Base-by-base conservation (phyloP, 2,888 invertebrate species). In the Teinopalpus imperialis region DNA sequence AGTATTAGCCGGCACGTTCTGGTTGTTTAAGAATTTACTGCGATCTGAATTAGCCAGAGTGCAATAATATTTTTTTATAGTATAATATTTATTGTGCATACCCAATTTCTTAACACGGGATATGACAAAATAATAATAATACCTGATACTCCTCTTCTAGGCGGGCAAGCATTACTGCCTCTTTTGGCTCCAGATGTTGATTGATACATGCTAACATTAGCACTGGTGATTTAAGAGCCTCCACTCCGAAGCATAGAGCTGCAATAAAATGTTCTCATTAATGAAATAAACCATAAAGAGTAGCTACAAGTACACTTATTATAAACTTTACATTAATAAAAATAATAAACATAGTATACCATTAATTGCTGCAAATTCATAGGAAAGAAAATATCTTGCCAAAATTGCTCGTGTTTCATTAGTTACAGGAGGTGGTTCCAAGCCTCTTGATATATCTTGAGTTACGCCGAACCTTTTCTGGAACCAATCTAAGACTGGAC, bases 91-190 rank as follows among this genome's bases (percentile, higher is more conserved):
- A n/a, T n/a, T n/a, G n/a, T n/a, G n/a, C n/a, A n/a, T n/a, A n/a
- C n/a, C n/a, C n/a, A n/a, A n/a, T n/a, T n/a, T n/a, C n/a, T n/a
- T n/a, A n/a, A n/a, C n/a, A n/a, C n/a, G n/a, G n/a, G n/a, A n/a
- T n/a, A n/a, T n/a, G n/a, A n/a, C n/a, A n/a, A n/a, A n/a, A n/a
- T n/a, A n/a, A n/a, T n/a, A n/a, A n/a, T n/a, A n/a, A n/a, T n/a
- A 95, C 95, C 92, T 98, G 98, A 86, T 93, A 98, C 79, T 97
- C 95, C 81, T 96, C 96, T 81, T 99, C 99, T 18, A 99, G 89
- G 37, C 97, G 90, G 0, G 97, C 93, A 14, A 98, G 89, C 41
- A 92, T 74, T 1, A 97, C 96, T 4, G 98, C 98, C 66, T 94
- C 92, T 59, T 95, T 94, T 1, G 96, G 93, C 34, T 90, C 90